A percentile compares a stretch with the other conserved stretches of the same genome.
These are phyloP conservation scores for Eilema caniola DNA, from an alignment of 2,888 invertebrate genomes.

Conservation along the genomic window DNA sequence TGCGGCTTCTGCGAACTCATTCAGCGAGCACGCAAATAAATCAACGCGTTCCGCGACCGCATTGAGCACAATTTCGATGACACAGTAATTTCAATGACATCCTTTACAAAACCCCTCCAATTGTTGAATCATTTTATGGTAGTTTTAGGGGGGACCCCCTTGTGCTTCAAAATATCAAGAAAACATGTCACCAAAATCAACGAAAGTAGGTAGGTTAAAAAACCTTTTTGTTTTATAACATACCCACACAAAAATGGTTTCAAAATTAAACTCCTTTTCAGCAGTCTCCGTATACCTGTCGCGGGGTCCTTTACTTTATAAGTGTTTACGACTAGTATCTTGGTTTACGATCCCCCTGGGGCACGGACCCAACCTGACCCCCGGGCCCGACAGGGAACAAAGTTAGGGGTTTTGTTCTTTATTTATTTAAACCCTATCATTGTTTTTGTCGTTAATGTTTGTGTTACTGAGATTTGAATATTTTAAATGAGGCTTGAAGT, in stretches of 20 bases:
- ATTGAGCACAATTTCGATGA: too few relatives aligned
- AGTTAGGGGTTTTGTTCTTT: constrained; percentile 30
- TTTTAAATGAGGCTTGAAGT: not conserved
- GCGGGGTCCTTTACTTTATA: constrained; percentile 41
- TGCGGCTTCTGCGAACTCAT: too few relatives aligned
- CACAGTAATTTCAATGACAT: too few relatives aligned
- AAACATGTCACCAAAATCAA: not conserved
- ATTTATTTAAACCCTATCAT: constrained; percentile 45
- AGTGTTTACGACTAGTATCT: constrained; percentile 55
- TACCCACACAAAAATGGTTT: not conserved
- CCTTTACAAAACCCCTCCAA: too few relatives aligned
- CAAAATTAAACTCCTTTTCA: constrained; percentile 25
- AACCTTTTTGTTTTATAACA: not conserved
- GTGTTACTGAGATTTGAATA: not conserved
- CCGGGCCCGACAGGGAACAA: constrained; percentile 20
- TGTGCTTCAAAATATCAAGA: too few relatives aligned
- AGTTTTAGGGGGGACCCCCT: too few relatives aligned
- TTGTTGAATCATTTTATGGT: too few relatives aligned
- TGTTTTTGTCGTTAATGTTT: constrained; percentile 21
- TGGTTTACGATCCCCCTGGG: constrained; percentile 51
- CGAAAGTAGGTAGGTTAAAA: too few relatives aligned
- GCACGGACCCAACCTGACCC: constrained; percentile 42
- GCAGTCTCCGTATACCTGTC: constrained; percentile 47
- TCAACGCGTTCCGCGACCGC: too few relatives aligned
- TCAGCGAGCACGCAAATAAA: too few relatives aligned